phyloP scores from a whole-genome alignment of 2,113 vertebrate species.

The Nothoprocta pentlandii region DNA sequence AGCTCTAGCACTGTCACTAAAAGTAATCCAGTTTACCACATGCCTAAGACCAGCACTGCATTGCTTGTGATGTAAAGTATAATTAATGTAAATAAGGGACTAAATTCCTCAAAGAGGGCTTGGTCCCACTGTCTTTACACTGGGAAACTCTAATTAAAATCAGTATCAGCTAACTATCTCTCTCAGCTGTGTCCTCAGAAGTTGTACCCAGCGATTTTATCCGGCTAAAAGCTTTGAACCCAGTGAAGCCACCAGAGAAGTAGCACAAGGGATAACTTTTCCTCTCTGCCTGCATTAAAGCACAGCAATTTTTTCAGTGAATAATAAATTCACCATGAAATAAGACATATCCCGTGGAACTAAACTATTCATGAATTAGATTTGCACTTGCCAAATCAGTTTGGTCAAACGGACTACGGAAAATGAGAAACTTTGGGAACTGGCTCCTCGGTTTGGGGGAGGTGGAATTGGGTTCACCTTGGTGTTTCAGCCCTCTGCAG shows the following conservation, averaged over 20 bases:
- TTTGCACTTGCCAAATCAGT: not conserved
- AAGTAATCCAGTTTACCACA: not conserved
- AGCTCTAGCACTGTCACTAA: not conserved
- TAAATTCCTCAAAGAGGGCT: not conserved
- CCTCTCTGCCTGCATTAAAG: not conserved
- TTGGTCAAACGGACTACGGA: fast-evolving
- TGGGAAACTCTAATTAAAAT: not conserved
- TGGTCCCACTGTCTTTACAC: not conserved
- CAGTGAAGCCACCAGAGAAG: not conserved
- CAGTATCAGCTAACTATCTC: not conserved
- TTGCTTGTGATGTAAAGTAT: not conserved
- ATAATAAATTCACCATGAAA: not conserved
- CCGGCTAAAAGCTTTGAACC: not conserved
- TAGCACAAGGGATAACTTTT: not conserved
- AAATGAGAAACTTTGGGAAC: not conserved
- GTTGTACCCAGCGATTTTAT: not conserved
- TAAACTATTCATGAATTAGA: not conserved
- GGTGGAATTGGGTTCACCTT: not conserved
- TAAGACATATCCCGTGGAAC: not conserved
- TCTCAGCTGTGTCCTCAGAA: not conserved
- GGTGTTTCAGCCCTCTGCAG: fast-evolving
- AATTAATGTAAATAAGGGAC: not conserved
- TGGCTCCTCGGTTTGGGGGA: not conserved
- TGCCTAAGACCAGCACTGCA: not conserved
- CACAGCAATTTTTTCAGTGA: not conserved